These are phyloP conservation scores for Drosophila picticornis DNA, from an alignment of 2,888 invertebrate genomes.

Conservation along the genomic window DNA sequence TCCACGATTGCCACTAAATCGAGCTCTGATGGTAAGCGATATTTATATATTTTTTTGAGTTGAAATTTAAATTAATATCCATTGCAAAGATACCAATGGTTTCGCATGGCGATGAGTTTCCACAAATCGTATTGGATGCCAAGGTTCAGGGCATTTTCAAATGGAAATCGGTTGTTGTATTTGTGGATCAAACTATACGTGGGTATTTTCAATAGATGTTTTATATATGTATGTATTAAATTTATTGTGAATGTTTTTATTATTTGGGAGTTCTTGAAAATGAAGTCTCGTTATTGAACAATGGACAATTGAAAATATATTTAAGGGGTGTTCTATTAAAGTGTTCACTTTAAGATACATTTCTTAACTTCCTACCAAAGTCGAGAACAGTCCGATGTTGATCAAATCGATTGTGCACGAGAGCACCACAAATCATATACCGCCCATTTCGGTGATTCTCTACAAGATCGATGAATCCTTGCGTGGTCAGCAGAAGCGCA, in stretches of 20 bases:
- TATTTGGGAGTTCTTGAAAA: neutral
- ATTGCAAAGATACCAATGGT: conserved; percentile 87
- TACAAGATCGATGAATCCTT: conserved; percentile 80
- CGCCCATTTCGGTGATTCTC: conserved; percentile 81
- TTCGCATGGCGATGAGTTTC: conserved; percentile 90
- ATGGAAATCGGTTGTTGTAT: conserved; percentile 90
- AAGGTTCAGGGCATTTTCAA: conserved; percentile 88
- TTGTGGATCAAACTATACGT: conserved; percentile 92
- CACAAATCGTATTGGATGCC: conserved; percentile 92
- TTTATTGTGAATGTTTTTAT: neutral
- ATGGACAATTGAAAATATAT: neutral
- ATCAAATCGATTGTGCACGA: conserved; percentile 82
- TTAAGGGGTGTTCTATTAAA: neutral
- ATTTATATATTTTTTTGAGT: neutral
- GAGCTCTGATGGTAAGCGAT: conserved; percentile 88
- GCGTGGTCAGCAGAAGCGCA: conserved; percentile 77
- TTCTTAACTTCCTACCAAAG: conserved; percentile 25
- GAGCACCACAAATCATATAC: conserved; percentile 78
- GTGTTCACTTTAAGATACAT: neutral
- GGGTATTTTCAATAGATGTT: conserved; percentile 85
- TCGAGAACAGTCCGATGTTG: conserved; percentile 77
- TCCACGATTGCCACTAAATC: conserved; percentile 89
- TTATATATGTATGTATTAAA: neutral
- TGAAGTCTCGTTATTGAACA: too few relatives aligned
- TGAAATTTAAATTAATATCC: too few relatives aligned